Percentiles rank a stretch among this genome's conserved stretches.
Evolutionary conservation across 1,140 invertebrate species (phyloP).

Genomic region (Anadara kagoshimensis): DNA sequence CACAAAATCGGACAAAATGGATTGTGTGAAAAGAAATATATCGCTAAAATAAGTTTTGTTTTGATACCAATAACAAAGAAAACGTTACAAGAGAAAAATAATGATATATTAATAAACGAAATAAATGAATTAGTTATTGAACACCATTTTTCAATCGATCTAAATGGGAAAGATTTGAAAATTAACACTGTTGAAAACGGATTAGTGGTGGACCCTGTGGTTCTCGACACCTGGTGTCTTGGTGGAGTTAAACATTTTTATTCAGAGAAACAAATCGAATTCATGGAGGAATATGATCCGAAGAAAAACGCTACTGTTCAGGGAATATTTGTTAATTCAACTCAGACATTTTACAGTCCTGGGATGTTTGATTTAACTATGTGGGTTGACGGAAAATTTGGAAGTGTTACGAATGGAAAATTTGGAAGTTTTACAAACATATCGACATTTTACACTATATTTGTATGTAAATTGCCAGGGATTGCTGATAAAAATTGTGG

Average conservation of each 20-base stretch:
- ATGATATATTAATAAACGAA: too few relatives aligned
- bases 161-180: too few relatives aligned
- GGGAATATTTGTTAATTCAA: slow-evolving; percentile 53
- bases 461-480: slow-evolving; percentile 59
- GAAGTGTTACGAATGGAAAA: too few relatives aligned
- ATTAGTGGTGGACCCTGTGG: slow-evolving; percentile 8
- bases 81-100: too few relatives aligned
- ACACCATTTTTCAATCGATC: too few relatives aligned
- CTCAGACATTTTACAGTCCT: slow-evolving; percentile 51
- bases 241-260: slow-evolving; percentile 36
- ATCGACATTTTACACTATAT: slow-evolving; percentile 44
- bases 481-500: slow-evolving; percentile 61
- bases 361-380: slow-evolving; percentile 63
- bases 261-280: slow-evolving; percentile 44
- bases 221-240: slow-evolving; percentile 47
- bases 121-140: too few relatives aligned
- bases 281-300: slow-evolving; percentile 21
- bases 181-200: slow-evolving; percentile 45
- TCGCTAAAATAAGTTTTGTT: too few relatives aligned
- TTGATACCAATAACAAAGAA: too few relatives aligned
- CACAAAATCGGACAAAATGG: too few relatives aligned
- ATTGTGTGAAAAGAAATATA: too few relatives aligned
- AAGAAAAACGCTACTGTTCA: slow-evolving; percentile 32
- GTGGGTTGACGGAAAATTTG: slow-evolving; percentile 46
- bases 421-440: slow-evolving; percentile 41